phyloP scores from a whole-genome alignment of 2,113 vertebrate species.

The Echinops telfairi region DNA sequence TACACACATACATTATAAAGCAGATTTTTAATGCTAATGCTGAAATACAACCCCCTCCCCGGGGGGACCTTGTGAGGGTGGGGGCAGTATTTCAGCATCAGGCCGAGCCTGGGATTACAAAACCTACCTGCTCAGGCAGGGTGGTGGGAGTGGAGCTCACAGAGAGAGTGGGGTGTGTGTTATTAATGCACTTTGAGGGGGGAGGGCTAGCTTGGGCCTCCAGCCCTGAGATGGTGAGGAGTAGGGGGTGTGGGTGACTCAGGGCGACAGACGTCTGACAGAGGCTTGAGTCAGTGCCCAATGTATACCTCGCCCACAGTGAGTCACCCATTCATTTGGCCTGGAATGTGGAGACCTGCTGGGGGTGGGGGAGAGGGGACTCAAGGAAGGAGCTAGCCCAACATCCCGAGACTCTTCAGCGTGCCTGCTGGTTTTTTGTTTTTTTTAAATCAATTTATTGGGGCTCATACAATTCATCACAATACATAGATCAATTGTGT shows the following conservation, averaged over 20 bases:
- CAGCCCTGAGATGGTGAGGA: background rate
- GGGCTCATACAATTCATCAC: too few species aligned
- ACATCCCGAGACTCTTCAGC: background rate
- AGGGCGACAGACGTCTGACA: background rate
- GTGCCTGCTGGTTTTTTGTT: background rate
- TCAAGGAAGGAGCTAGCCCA: background rate
- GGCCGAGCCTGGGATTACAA: too few species aligned
- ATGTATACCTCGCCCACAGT: background rate
- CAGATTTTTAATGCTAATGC: too few species aligned
- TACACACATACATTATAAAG: too few species aligned
- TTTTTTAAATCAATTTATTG: too few species aligned
- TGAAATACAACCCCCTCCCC: too few species aligned
- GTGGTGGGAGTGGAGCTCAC: background rate
- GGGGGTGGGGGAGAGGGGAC: fast-evolving
- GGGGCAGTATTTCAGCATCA: background rate
- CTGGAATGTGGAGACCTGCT: background rate
- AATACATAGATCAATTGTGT: too few species aligned
- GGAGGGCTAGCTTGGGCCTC: background rate
- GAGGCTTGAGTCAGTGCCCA: conserved; percentile 12
- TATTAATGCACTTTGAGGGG: background rate
- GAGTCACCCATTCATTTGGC: conserved; percentile 45
- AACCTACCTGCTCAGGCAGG: background rate
- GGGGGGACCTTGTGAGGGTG: background rate
- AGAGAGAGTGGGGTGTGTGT: background rate
- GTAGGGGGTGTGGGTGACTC: conserved; percentile 22